Evolutionary conservation across 92 coral and sea anemone species (phyloP).

Genomic region (Nematostella vectensis): DNA sequence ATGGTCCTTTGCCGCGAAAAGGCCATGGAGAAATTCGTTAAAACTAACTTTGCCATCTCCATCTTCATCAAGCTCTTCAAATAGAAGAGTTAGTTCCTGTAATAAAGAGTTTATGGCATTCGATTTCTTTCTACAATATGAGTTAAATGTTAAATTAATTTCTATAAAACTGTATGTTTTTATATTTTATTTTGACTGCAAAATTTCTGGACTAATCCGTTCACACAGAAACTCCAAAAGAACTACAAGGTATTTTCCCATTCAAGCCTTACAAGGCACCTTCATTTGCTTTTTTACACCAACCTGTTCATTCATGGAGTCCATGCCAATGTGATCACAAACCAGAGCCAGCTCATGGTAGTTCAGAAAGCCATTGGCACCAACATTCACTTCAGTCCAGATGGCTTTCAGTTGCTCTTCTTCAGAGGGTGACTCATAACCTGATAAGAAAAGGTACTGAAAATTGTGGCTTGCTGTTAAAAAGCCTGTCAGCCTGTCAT

Average conservation of each 20-base stretch:
- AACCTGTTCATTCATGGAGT: constrained; percentile 96
- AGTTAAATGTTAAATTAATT: too few relatives aligned
- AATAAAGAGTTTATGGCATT: neutral
- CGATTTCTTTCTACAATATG: neutral
- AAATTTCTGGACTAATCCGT: too few relatives aligned
- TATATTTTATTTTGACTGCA: too few relatives aligned
- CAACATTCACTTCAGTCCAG: constrained; percentile 99
- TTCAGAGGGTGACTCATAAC: constrained; percentile 59
- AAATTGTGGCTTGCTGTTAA: too few relatives aligned
- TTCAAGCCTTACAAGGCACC: too few relatives aligned
- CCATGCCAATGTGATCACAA: constrained; percentile 98
- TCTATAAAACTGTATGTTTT: too few relatives aligned
- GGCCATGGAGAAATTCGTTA: constrained; percentile 86
- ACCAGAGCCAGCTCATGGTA: constrained; percentile 87
- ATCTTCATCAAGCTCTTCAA: constrained; percentile 97
- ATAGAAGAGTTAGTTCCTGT: constrained; percentile 85
- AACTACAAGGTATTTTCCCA: too few relatives aligned
- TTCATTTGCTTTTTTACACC: too few relatives aligned
- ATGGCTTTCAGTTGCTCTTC: constrained; percentile 83
- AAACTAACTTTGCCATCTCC: constrained; percentile 92
- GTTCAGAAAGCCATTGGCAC: constrained; percentile 88
- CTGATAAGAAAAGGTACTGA: too few relatives aligned
- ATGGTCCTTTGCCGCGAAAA: constrained; percentile 84
- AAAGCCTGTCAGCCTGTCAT: too few relatives aligned
- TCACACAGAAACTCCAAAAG: too few relatives aligned